Evolutionary conservation across 2,113 vertebrate species (phyloP).

Genomic region (Dendropsophus ebraccatus): DNA sequence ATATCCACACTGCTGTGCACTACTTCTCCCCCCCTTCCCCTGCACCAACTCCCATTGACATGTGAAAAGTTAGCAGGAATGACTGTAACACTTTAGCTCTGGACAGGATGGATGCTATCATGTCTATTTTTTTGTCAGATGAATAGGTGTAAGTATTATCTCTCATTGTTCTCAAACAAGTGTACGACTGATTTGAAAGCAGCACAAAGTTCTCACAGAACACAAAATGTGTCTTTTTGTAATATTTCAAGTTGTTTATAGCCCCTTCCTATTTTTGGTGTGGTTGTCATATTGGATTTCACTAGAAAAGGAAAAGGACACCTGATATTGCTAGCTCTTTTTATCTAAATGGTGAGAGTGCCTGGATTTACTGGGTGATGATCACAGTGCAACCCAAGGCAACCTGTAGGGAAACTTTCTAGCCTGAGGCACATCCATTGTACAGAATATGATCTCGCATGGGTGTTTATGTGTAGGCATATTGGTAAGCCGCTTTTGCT

Average conservation of each 20-base stretch:
- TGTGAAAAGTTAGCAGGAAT: too few species aligned
- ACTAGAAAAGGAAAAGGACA: conserved; percentile 32
- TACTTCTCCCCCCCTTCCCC: too few species aligned
- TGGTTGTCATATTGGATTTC: conserved; percentile 49
- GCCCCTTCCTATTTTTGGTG: conserved; percentile 14
- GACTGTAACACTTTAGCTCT: too few species aligned
- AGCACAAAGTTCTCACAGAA: not conserved
- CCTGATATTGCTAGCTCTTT: conserved; percentile 55
- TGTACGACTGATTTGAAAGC: not conserved
- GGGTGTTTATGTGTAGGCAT: not conserved
- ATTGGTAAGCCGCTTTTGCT: not conserved
- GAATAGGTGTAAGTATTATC: not conserved
- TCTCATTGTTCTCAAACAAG: not conserved
- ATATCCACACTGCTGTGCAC: too few species aligned
- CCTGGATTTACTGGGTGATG: conserved; percentile 16
- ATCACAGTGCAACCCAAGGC: conserved; percentile 31
- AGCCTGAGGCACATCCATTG: conserved; percentile 45
- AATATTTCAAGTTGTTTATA: not conserved
- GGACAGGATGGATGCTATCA: conserved; percentile 2
- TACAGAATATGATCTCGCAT: conserved; percentile 11
- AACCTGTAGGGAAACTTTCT: conserved; percentile 57
- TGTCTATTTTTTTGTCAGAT: not conserved
- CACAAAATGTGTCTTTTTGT: not conserved
- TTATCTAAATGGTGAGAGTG: conserved; percentile 51
- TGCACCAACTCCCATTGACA: too few species aligned